Base-by-base conservation (phyloP, 2,113 vertebrate genomes). In the Ameiurus melas region DNA sequence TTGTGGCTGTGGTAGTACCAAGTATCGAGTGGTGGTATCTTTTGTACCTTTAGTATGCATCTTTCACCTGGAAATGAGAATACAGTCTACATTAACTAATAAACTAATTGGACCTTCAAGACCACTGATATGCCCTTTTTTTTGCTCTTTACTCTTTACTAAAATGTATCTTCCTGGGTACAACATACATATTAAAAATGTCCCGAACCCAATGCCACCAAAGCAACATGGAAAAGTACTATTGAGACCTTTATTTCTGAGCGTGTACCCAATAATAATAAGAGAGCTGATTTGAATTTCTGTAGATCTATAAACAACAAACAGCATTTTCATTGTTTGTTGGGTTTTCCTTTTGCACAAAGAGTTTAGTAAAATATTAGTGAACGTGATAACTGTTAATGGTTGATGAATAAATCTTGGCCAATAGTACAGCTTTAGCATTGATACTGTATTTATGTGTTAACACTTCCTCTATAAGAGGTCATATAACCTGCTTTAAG, bases 401-500 rank as follows among this genome's bases (percentile, higher is more conserved):
- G 57, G 33, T 16, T 60, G 30, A 60, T 39, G 55, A 82, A 82
- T 82, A 82, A 33, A 82, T 60, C 25, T 43, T 43, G 39, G 39
- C 39, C 4, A 4, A 43, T 4, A 47, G 43, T 47, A 47, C 43
- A 47, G 6, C 5, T 47, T 47, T 6, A 47, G 43, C 43, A 47
- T 7, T 47, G 6, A 47, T 47, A 47, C 43, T 7, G 43, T 47
- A 47, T 47, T 47, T 47, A 47, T 47, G 6, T 19, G n/a, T 81
- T 55, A 19, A 70, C 57, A 71, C 66, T 85, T 85, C 51, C 83
- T 71, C 47, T 55, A 71, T 84, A 70, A 71, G 66, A 30, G 33
- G 51, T 73, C 66, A 71, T 30, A 84, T 68, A 73, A 36, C n/a
- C 19, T 73, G 66, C 84, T 71, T 57, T 36, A 71, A 57, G n/a